Base-by-base conservation (phyloP, 2,797 vertebrate genomes). In the Poecilia wingei region DNA sequence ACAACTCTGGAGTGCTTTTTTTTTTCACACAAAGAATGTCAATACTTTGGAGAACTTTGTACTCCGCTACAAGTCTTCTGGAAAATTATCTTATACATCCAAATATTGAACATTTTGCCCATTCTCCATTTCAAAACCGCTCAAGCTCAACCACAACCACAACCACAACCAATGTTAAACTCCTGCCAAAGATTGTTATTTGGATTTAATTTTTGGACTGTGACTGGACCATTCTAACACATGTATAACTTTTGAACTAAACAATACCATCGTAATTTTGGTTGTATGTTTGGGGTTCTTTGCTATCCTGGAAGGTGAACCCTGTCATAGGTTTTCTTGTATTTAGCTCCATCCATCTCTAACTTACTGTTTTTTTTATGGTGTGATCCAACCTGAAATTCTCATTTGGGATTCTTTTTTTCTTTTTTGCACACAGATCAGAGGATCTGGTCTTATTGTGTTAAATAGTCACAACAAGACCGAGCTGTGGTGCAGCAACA, bases 391-490 rank as follows among this genome's bases (percentile, higher is more conserved):
- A 92, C 88, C 87, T 90, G 82, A 93, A 95, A 89, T 94, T 88
- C 91, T 92, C 66, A 9, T 77, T 77, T 90, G 89, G 90, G 89
- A 92, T 91, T 91, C 82, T 87, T 90, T 83, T 85, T 91, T 74
- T 66, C 31, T 39, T 79, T 84, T 87, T 79, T 70, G 22, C 75
- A 25, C 88, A 85, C 28, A 79, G 79, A 91, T 87, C 80, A 86
- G 82, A 7, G 41, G 8, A 41, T 41, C 41, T 41, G 41, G 41
- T 41, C 41, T 41, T 41, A 41, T 41, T 41, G 7, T 1, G 41
- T 41, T 87, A 80, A 85, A 95, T 94, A 90, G 91, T 88, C 93
- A 92, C 88, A 0, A 45, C 84, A 93, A 90, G 90, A 92, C 83
- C 13, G 74, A 82, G 73, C 89, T 87, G 85, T 41, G 28, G 31